phyloP scores from a whole-genome alignment of 2,797 vertebrate species.

The Leptoclinus maculatus region DNA sequence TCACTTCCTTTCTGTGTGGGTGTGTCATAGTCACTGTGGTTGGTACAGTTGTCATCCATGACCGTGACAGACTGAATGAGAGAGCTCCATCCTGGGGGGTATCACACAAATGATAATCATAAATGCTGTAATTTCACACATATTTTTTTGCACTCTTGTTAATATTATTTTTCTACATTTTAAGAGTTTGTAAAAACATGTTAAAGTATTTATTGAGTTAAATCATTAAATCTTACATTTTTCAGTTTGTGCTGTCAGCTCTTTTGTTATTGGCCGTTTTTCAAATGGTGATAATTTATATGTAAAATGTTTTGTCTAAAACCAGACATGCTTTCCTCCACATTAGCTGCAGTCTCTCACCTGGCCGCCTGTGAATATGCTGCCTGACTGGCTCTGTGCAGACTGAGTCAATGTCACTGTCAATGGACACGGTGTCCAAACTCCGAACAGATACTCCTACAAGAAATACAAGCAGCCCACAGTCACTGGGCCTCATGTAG shows the following conservation, averaged over 20 bases:
- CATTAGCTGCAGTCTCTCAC: slow-evolving; percentile 50
- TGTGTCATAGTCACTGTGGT: slow-evolving; percentile 61
- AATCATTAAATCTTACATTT: neutral
- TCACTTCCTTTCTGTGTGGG: slow-evolving; percentile 48
- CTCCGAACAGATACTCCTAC: slow-evolving; percentile 76
- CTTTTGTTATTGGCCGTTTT: neutral
- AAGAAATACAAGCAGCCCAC: slow-evolving; percentile 18
- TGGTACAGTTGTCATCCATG: slow-evolving; percentile 42
- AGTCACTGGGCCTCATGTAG: neutral
- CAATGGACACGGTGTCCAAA: slow-evolving; percentile 80
- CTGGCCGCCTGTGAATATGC: slow-evolving; percentile 67
- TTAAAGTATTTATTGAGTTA: neutral
- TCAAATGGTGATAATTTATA: neutral
- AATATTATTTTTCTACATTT: neutral
- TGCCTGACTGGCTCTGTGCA: slow-evolving; percentile 69
- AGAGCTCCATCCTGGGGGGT: slow-evolving; percentile 49
- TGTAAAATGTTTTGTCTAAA: neutral
- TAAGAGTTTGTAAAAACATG: neutral
- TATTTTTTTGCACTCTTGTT: neutral
- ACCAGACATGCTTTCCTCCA: neutral
- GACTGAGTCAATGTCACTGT: slow-evolving; percentile 83
- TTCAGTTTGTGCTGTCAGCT: neutral
- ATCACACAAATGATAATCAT: neutral
- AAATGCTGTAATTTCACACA: neutral
- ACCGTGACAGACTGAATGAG: slow-evolving; percentile 48